Percentiles rank a stretch among this genome's conserved stretches.
phyloP scores from a whole-genome alignment of 2,888 invertebrate genomes.

The Mystacides longicornis region DNA sequence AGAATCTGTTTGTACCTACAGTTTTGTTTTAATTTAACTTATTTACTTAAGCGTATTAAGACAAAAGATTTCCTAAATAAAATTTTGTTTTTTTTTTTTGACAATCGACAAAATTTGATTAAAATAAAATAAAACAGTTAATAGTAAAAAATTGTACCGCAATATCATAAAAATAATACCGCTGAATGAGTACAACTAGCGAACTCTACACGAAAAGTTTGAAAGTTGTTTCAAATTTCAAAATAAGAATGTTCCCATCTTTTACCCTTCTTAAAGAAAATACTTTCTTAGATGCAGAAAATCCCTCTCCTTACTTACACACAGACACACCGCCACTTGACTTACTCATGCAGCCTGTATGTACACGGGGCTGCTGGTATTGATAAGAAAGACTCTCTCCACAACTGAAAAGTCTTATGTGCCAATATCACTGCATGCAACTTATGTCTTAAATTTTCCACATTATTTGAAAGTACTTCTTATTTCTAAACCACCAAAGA shows the following conservation, averaged over 20 bases:
- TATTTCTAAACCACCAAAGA: not conserved
- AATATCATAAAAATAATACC: conserved; percentile 23
- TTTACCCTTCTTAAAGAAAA: conserved; percentile 21
- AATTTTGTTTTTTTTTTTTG: too few relatives aligned
- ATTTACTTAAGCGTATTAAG: too few relatives aligned
- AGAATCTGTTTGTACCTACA: too few relatives aligned
- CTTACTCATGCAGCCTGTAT: not conserved
- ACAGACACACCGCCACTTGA: not conserved
- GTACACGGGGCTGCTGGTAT: not conserved
- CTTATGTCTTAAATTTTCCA: not conserved
- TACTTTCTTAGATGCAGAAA: too few relatives aligned
- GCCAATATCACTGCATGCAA: not conserved
- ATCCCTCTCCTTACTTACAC: conserved; percentile 21
- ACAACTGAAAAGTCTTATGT: conserved; percentile 8
- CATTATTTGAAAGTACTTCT: not conserved
- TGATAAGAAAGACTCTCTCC: not conserved
- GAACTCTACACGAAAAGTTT: conserved; percentile 18
- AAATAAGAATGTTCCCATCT: conserved; percentile 22
- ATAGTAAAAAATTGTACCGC: not conserved
- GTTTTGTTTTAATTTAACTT: too few relatives aligned
- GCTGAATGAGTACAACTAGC: conserved; percentile 15
- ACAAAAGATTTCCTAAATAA: too few relatives aligned
- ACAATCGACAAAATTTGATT: too few relatives aligned
- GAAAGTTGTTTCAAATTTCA: conserved; percentile 21
- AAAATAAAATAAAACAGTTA: too few relatives aligned